These are phyloP conservation scores for Drosophila eohydei DNA, from an alignment of 2,888 invertebrate species.

Conservation along the genomic window DNA sequence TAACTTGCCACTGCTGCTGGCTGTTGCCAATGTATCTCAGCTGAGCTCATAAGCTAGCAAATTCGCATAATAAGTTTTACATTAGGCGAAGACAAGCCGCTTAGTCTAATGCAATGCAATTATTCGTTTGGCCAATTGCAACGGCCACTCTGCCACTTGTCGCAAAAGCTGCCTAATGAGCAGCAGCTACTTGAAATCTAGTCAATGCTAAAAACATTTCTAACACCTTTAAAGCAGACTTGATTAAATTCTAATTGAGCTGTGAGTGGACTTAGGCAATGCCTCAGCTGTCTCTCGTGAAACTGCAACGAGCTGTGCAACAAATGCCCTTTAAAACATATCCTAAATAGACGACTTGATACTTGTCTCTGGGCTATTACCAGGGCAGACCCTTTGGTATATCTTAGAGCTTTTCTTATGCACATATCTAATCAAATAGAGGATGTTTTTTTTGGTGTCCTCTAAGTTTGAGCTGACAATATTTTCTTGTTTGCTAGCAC, in stretches of 20 bases:
- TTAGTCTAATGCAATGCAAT: constrained; percentile 55
- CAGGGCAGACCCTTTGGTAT: too few species aligned
- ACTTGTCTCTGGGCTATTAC: too few species aligned
- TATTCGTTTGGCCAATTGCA: constrained; percentile 29
- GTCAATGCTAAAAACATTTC: background rate
- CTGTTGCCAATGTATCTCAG: constrained; percentile 21
- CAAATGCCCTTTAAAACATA: too few species aligned
- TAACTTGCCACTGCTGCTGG: constrained; percentile 5
- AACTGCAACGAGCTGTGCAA: background rate
- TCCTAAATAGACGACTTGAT: too few species aligned
- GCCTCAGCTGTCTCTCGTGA: background rate
- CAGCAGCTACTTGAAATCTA: background rate
- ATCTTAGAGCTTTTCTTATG: too few species aligned
- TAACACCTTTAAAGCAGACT: background rate
- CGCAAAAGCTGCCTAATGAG: background rate
- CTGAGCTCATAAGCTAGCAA: constrained; percentile 53
- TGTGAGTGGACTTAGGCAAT: too few species aligned
- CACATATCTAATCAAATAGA: too few species aligned
- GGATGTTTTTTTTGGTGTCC: too few species aligned
- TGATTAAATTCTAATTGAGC: background rate
- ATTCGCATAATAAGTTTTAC: constrained; percentile 69
- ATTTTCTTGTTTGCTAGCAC: too few species aligned
- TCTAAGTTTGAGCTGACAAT: too few species aligned
- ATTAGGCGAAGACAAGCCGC: constrained; percentile 43
- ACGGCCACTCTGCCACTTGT: background rate